These are phyloP conservation scores for Sinhomidia bicolor DNA, from an alignment of 2,888 invertebrate species.

Conservation along the genomic window DNA sequence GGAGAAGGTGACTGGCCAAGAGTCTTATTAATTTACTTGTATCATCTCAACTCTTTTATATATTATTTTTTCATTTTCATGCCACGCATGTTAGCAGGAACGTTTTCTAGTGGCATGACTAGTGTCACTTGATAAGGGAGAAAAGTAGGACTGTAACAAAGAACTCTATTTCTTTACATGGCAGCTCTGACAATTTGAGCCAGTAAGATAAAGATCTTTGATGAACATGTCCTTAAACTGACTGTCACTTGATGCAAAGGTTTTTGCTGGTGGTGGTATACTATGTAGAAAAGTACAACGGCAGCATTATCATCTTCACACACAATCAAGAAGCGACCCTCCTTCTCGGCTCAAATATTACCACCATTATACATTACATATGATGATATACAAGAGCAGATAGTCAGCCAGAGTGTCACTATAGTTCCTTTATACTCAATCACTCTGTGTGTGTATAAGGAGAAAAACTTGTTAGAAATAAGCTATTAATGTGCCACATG, in stretches of 20 bases:
- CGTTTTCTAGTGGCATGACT: conserved; percentile 38
- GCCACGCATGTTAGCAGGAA: conserved; percentile 27
- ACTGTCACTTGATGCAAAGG: conserved; percentile 59
- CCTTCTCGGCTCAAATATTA: conserved; percentile 13
- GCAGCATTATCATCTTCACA: conserved; percentile 39
- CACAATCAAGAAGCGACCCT: conserved; percentile 34
- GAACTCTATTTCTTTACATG: conserved; percentile 57
- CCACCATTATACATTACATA: not conserved
- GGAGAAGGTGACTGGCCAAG: conserved; percentile 57
- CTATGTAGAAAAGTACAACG: not conserved
- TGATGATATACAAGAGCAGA: not conserved
- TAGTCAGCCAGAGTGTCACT: not conserved
- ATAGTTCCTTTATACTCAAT: not conserved
- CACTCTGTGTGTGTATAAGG: not conserved
- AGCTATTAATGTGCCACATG: conserved; percentile 60
- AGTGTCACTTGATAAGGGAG: conserved; percentile 60
- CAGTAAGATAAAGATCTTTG: conserved; percentile 64
- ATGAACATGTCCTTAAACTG: conserved; percentile 69
- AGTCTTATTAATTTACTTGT: conserved; percentile 66
- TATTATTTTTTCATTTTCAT: conserved; percentile 45
- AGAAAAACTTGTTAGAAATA: conserved; percentile 45
- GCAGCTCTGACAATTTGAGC: conserved; percentile 68
- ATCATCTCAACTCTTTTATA: conserved; percentile 48
- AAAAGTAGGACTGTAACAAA: conserved; percentile 53
- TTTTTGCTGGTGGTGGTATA: conserved; percentile 13